Base-by-base conservation (phyloP, 2,888 invertebrate species). In the Amiota minor region DNA sequence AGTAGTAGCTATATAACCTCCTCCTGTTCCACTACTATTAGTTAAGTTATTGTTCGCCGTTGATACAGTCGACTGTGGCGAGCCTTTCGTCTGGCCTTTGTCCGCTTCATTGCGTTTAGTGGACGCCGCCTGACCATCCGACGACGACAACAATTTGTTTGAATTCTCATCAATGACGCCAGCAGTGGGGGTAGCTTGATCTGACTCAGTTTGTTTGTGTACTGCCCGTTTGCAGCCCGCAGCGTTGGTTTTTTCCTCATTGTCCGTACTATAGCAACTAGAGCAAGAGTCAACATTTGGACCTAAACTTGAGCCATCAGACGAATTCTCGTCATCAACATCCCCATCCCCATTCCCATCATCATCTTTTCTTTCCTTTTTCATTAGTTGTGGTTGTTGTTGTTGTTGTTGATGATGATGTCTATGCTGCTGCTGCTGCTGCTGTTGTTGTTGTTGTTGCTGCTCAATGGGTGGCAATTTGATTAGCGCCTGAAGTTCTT, bases 221-320 rank as follows among this genome's bases (percentile, higher is more conserved):
- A 11, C 59, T 12, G 50, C 72, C 61, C 68, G 75, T 62, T 56
- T 74, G 64, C 49, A 68, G 72, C n/a, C 72, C 72, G 50, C 23
- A 6, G 18, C 14, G n/a, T 35, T 45, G 10, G 35, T 62, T n/a
- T 35, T 71, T 68, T 89, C 88, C 70, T 90, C 90, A 64, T 85
- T 87, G 71, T 89, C 90, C 1, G 89, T 87, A 70, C 92, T 92
- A 65, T 92, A 89, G 56, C 92, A 93, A 80, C 92, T 92, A 72
- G 92, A 91, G 71, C 92, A 91, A 50, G 93, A 93, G 89, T 95
- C 94, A 45, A 93, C 91, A 78, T 94, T 92, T 16, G 94, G 94
- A 70, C 94, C 94, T 20, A 94, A 91, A 82, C 94, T 94, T 0
- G 94, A 94, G 56, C 93, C 91, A 67, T 85, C 84, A 82, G 94